phyloP scores from a whole-genome alignment of 35 echinoderm and acorn worm genomes.

The Nesometra sesokonis region DNA sequence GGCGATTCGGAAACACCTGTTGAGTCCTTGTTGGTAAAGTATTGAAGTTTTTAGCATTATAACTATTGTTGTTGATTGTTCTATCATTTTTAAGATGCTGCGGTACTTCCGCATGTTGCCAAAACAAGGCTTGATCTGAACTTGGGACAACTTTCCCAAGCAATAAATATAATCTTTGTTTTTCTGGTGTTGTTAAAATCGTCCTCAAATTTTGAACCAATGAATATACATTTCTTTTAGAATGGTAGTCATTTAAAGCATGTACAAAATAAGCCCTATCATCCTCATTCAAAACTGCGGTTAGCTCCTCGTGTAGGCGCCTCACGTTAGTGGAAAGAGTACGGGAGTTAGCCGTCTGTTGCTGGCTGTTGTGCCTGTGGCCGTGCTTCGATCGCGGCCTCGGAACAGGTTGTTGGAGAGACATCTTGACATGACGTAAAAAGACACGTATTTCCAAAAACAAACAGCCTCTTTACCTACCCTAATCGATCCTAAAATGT shows the following conservation, averaged over 20 bases:
- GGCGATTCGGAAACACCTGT: not conserved
- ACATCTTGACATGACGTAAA: constrained; percentile 10
- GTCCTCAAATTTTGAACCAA: constrained; percentile 53
- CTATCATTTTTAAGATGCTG: constrained; percentile 2
- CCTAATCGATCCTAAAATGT: not conserved
- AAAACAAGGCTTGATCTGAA: constrained; percentile 59
- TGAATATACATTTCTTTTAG: constrained; percentile 63
- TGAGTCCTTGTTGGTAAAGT: not conserved
- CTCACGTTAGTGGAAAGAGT: constrained; percentile 92
- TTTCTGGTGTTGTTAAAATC: constrained; percentile 74
- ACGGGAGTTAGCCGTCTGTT: constrained; percentile 21
- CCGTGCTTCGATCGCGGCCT: constrained; percentile 2
- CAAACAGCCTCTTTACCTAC: not conserved
- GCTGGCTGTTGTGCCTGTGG: not conserved
- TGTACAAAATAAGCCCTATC: constrained; percentile 78
- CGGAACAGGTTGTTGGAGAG: constrained; percentile 1
- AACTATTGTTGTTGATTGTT: constrained; percentile 1
- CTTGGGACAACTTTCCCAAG: constrained; percentile 68
- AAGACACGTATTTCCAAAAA: not conserved
- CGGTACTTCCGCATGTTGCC: constrained; percentile 57
- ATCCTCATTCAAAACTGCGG: constrained; percentile 39
- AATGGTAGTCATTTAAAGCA: constrained; percentile 90
- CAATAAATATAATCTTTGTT: constrained; percentile 54
- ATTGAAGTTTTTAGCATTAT: constrained; percentile 3
- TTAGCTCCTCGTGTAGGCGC: constrained; percentile 79